These are phyloP conservation scores for Temnothorax unifasciatus DNA, from an alignment of 2,888 invertebrate species.

Conservation along the genomic window DNA sequence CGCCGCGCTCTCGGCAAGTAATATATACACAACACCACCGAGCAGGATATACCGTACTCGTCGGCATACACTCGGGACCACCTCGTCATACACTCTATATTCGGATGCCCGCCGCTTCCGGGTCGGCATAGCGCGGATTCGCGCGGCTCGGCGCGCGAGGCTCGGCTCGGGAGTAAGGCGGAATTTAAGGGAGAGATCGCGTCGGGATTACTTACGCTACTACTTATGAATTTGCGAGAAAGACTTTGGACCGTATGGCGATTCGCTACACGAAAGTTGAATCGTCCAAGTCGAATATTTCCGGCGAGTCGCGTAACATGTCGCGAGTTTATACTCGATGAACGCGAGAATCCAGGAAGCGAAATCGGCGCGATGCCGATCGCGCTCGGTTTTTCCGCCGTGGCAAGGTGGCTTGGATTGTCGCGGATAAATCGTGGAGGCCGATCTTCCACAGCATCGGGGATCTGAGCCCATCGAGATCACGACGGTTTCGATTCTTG, in stretches of 20 bases:
- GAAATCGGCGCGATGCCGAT: too few species aligned
- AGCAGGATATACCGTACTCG: background rate
- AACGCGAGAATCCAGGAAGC: background rate
- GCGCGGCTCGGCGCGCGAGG: conserved; percentile 17
- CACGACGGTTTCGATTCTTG: background rate
- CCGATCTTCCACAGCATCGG: background rate
- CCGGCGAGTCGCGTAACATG: too few species aligned
- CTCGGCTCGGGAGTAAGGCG: background rate
- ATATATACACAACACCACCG: conserved; percentile 31
- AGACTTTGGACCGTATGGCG: background rate
- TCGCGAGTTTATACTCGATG: background rate
- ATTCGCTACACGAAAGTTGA: background rate
- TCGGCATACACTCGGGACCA: background rate
- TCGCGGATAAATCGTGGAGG: background rate
- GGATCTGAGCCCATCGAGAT: background rate
- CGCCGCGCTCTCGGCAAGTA: conserved; percentile 36
- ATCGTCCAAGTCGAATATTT: background rate
- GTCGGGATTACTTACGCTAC: background rate
- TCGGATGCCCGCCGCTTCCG: conserved; percentile 62
- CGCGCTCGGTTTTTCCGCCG: too few species aligned
- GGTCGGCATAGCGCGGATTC: conserved; percentile 71
- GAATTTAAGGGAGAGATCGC: conserved; percentile 15
- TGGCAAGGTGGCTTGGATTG: too few species aligned
- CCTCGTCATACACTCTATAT: conserved; percentile 26
- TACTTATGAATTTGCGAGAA: background rate